phyloP scores from a whole-genome alignment of 2,888 invertebrate species.

The Aphidius colemani region DNA sequence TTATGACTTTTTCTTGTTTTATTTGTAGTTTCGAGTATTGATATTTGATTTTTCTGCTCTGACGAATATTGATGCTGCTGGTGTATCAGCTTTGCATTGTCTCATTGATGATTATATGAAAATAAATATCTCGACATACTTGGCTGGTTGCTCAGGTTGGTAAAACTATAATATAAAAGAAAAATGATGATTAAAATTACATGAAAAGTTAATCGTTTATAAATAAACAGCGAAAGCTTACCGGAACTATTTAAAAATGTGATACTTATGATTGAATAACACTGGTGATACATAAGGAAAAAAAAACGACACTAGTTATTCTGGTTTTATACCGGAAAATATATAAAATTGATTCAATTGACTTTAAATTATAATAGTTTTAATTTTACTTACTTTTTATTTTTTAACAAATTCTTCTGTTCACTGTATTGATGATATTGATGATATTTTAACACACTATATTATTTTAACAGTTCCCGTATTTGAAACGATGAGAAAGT shows the following conservation, averaged over 20 bases:
- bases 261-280: constrained; percentile 8
- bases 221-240: too few species aligned
- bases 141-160: constrained; percentile 70
- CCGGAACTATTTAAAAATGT: too few species aligned
- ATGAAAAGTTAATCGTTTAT: too few species aligned
- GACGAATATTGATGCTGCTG: constrained; percentile 74
- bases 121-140: constrained; percentile 64
- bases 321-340: constrained; percentile 18
- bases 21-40: constrained; percentile 64
- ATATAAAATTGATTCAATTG: neutral
- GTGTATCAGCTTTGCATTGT: constrained; percentile 66
- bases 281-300: constrained; percentile 9
- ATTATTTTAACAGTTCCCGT: constrained; percentile 64
- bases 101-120: constrained; percentile 65
- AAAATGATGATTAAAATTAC: neutral
- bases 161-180: too few species aligned
- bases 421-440: neutral
- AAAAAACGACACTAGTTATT: constrained; percentile 4
- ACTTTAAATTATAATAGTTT: constrained; percentile 1
- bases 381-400: neutral
- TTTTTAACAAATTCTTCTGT: neutral
- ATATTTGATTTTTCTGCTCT: constrained; percentile 74
- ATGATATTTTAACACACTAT: constrained; percentile 11
- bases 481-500: constrained; percentile 68
- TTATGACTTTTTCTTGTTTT: neutral